Conservation (phyloP, 2,888 invertebrate species). For the Habroteleia sp. region DNA sequence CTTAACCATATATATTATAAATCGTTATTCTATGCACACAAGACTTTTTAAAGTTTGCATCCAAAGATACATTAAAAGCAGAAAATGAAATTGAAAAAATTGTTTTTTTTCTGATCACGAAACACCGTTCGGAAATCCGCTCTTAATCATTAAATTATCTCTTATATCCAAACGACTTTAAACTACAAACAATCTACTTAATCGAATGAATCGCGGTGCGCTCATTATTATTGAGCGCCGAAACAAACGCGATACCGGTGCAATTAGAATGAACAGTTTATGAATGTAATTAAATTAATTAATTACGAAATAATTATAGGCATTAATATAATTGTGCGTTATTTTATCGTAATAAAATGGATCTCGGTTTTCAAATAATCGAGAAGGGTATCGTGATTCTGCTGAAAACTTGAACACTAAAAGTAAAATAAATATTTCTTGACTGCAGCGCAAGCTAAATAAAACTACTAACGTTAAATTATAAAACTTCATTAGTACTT, state of each 20-base stretch:
- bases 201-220: slow-evolving; percentile 27
- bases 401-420: too few relatives aligned
- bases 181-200: slow-evolving; percentile 35
- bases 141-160: slow-evolving; percentile 9
- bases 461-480: too few relatives aligned
- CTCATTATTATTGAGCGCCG: slow-evolving; percentile 33
- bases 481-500: too few relatives aligned
- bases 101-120: too few relatives aligned
- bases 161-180: slow-evolving; percentile 7
- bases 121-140: neutral
- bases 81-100: too few relatives aligned
- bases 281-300: slow-evolving; percentile 45
- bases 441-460: too few relatives aligned
- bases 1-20: too few relatives aligned
- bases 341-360: slow-evolving; percentile 15
- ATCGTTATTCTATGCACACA: too few relatives aligned
- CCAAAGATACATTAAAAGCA: too few relatives aligned
- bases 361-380: slow-evolving; percentile 21
- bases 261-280: slow-evolving; percentile 33
- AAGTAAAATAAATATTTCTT: too few relatives aligned
- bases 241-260: slow-evolving; percentile 8
- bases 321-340: slow-evolving; percentile 24
- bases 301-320: slow-evolving; percentile 39
- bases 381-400: slow-evolving; percentile 21
- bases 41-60: too few relatives aligned